phyloP scores from a whole-genome alignment of 2,797 vertebrate genomes.

The Nyctibius grandis region DNA sequence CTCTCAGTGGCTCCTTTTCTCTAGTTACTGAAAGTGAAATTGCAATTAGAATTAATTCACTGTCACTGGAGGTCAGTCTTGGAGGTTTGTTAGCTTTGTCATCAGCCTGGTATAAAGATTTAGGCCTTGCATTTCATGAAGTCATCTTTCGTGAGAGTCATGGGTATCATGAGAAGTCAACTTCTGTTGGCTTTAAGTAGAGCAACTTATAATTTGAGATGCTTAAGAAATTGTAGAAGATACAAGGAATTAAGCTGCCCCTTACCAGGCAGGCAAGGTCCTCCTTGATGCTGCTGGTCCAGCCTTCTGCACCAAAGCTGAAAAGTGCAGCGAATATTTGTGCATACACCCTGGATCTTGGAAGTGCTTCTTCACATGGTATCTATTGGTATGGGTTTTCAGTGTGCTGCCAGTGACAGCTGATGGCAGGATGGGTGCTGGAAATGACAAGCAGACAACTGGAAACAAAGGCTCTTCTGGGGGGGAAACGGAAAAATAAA shows the following conservation, averaged over 20 bases:
- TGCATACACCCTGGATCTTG: neutral
- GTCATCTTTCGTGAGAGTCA: neutral
- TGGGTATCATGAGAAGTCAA: neutral
- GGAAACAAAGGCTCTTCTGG: neutral
- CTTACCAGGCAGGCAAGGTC: neutral
- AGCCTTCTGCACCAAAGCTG: neutral
- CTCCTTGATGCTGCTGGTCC: neutral
- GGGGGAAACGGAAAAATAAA: neutral
- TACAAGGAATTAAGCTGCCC: neutral
- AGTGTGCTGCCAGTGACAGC: neutral
- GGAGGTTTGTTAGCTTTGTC: neutral
- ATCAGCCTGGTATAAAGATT: neutral
- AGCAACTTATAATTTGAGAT: neutral
- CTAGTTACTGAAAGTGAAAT: neutral
- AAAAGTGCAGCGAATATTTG: neutral
- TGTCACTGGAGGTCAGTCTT: neutral
- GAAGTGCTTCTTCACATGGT: neutral
- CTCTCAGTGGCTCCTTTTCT: neutral
- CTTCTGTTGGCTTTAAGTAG: neutral
- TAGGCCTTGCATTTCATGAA: neutral
- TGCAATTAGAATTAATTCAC: neutral
- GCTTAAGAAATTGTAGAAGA: neutral
- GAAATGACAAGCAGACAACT: neutral
- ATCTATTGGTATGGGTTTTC: neutral
- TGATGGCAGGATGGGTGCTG: neutral